Base-by-base conservation (phyloP, 2,888 invertebrate species). In the Hypsopygia costalis region DNA sequence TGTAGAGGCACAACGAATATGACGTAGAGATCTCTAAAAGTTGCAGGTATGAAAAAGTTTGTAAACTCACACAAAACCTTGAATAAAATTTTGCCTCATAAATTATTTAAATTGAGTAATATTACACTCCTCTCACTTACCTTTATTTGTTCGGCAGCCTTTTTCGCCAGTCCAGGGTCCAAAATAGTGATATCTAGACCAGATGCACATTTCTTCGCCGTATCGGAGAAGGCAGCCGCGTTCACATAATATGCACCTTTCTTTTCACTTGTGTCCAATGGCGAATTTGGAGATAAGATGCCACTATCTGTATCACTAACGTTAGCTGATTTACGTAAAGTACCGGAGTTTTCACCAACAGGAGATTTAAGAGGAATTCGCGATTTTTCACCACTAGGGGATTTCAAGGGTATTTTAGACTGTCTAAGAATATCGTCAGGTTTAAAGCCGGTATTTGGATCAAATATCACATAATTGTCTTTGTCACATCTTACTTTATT, bases 301-400 rank as follows among this genome's bases (percentile, higher is more conserved):
- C 92, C 92, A 66, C 92, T 92, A 62, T 92, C 92, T 7, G 91
- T 91, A 74, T 92, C 92, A 72, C 92, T 92, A 51, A 90, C 81
- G 56, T 78, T 87, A 34, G 81, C 81, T 25, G 79, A 78, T 58
- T 81, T 82, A 41, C 78, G 69, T 40, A 65, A 62, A 11, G 62
- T 52, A 40, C 69, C 61, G 6, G 77, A 71, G 36, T 59, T 73
- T 58, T 85, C 85, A 31, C 76, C 77, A 10, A 58, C 52, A 1
- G 83, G 81, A 10, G 83, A 81, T 54, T 72, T 83, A 8, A 78
- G 48, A 16, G 77, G 76, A 36, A 80, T 76, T 36, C 74, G 72
- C 16, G 82, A 81, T 58, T 74, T 79, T 40, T 85, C 83, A 34
- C 57, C 60, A 36, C 47, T 65, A 5, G 74, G 73, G 9, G 78